Conservation (phyloP, 2,888 invertebrate genomes). For the Rhaphigaster nebulosa region DNA sequence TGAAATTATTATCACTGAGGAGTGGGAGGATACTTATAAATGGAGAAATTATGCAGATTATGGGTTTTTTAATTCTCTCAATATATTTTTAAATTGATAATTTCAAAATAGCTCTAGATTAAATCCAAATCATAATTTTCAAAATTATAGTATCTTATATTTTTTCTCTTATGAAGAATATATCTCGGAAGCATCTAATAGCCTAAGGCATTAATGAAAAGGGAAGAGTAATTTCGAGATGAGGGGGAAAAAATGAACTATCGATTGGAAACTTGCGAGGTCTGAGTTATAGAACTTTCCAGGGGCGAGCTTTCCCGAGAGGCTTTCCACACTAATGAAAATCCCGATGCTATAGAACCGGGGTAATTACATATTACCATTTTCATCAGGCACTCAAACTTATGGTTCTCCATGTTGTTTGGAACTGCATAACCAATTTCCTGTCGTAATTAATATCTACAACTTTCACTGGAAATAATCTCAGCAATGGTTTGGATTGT, state of each 20-base stretch:
- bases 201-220: conserved; percentile 33
- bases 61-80: too few species aligned
- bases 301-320: conserved; percentile 5
- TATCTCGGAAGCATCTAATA: background rate
- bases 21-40: too few species aligned
- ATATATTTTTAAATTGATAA: too few species aligned
- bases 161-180: background rate
- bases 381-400: conserved; percentile 37
- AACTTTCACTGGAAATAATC: background rate
- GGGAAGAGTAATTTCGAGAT: conserved; percentile 23
- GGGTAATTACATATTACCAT: conserved; percentile 35
- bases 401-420: conserved; percentile 28
- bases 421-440: background rate
- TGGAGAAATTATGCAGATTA: too few species aligned
- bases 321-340: conserved; percentile 33
- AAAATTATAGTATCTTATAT: background rate
- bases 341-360: conserved; percentile 24
- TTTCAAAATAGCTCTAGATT: too few species aligned
- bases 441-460: conserved; percentile 14
- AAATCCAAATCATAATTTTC: background rate
- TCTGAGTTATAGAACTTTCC: conserved; percentile 19
- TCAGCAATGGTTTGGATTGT: background rate
- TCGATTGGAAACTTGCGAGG: conserved; percentile 36
- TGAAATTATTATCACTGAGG: too few species aligned
- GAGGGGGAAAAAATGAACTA: conserved; percentile 34